These are phyloP conservation scores for Cygnus buccinator DNA, from an alignment of 2,113 vertebrate species.

Conservation along the genomic window DNA sequence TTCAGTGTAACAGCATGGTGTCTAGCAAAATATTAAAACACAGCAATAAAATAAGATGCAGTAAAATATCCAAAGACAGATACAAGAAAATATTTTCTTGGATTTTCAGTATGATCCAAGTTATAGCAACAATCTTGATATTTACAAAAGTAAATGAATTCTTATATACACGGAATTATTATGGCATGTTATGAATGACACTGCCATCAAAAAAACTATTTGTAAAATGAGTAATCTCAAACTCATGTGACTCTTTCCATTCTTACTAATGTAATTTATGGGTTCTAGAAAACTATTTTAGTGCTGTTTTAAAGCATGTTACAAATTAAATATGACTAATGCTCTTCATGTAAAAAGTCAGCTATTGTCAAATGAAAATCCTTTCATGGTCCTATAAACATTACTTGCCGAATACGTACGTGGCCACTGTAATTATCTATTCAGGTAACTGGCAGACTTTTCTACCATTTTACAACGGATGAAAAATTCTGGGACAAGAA, in stretches of 20 bases:
- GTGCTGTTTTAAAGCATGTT: background rate
- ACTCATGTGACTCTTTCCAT: background rate
- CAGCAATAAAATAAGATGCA: background rate
- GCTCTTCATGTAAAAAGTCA: background rate
- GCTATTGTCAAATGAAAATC: background rate
- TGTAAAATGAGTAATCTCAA: background rate
- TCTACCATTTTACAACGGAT: background rate
- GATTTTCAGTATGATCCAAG: background rate
- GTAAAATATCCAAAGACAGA: background rate
- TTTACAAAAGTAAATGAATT: background rate
- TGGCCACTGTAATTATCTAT: fast-evolving
- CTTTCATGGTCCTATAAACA: background rate
- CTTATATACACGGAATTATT: background rate
- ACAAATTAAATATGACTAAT: background rate
- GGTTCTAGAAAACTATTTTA: constrained; percentile 22
- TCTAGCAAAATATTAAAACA: background rate
- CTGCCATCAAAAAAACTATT: background rate
- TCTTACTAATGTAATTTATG: constrained; percentile 25
- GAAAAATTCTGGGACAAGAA: background rate
- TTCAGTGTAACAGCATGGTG: background rate
- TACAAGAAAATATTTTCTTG: background rate
- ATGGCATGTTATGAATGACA: background rate
- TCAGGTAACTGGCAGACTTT: background rate
- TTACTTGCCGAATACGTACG: background rate
- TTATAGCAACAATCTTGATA: background rate